These are phyloP conservation scores for Mobula birostris DNA, from an alignment of 2,113 vertebrate species.

Conservation along the genomic window DNA sequence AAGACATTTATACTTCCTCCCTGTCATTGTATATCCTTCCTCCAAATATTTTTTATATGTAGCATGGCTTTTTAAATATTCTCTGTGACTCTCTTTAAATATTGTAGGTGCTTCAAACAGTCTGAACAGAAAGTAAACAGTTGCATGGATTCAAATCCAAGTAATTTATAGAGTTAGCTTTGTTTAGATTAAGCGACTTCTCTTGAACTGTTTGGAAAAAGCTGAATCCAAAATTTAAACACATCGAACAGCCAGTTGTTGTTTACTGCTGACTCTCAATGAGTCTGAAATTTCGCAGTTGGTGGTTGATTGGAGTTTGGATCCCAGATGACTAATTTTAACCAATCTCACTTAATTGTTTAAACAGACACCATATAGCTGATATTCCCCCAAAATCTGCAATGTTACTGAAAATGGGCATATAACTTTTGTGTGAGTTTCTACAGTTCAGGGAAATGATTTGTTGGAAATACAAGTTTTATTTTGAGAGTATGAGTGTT, in stretches of 20 bases:
- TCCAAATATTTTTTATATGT: constrained; percentile 14
- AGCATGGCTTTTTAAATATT: neutral
- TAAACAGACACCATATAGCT: neutral
- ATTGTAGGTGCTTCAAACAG: neutral
- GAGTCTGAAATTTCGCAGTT: neutral
- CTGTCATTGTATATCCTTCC: neutral
- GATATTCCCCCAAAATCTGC: neutral
- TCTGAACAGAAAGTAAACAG: neutral
- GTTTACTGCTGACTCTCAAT: neutral
- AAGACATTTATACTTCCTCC: neutral
- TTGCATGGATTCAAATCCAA: neutral
- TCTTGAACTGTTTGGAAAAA: neutral
- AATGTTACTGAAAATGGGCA: neutral
- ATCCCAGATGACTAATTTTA: neutral
- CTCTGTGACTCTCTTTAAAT: neutral
- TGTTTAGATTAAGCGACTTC: neutral
- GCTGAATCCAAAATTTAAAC: neutral
- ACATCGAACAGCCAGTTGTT: neutral
- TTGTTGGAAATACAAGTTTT: neutral
- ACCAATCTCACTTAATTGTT: neutral
- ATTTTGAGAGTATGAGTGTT: neutral
- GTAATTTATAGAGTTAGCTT: neutral
- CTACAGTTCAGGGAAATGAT: neutral
- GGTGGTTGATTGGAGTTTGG: neutral
- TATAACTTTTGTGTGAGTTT: neutral